Evolutionary conservation across 1,140 invertebrate species (phyloP).

Genomic region (Ylistrum balloti): DNA sequence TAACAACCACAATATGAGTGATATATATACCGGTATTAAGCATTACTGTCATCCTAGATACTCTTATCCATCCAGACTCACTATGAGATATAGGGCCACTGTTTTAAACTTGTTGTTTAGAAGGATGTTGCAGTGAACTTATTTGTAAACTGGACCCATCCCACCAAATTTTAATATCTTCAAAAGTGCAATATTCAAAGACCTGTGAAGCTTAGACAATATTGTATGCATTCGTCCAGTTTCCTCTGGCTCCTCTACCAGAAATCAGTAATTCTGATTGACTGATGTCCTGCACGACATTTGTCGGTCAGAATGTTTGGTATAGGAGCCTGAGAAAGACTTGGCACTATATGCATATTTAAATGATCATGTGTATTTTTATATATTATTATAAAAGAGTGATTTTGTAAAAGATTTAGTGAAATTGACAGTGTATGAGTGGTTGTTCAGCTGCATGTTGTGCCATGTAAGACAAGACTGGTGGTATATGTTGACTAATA

Average conservation of each 20-base stretch:
- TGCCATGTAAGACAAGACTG: background rate
- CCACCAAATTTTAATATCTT: background rate
- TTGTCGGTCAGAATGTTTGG: too few species aligned
- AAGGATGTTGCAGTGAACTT: background rate
- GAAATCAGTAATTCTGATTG: too few species aligned
- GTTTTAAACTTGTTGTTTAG: background rate
- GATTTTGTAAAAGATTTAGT: background rate
- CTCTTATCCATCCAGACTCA: background rate
- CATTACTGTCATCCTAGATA: background rate
- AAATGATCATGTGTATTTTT: constrained; percentile 14
- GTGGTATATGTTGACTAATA: background rate
- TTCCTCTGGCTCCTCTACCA: too few species aligned
- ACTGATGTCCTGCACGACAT: too few species aligned
- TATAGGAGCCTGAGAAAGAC: too few species aligned
- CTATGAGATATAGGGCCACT: background rate
- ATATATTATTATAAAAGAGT: background rate
- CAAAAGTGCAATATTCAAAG: background rate
- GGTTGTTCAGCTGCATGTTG: too few species aligned
- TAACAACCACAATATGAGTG: background rate
- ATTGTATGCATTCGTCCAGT: too few species aligned
- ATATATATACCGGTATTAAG: background rate
- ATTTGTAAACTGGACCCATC: background rate
- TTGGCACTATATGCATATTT: constrained; percentile 13
- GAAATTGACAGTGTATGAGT: background rate
- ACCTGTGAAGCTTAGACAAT: background rate